Evolutionary conservation across 2,113 vertebrate genomes (phyloP).

Genomic region (Patagioenas fasciata): DNA sequence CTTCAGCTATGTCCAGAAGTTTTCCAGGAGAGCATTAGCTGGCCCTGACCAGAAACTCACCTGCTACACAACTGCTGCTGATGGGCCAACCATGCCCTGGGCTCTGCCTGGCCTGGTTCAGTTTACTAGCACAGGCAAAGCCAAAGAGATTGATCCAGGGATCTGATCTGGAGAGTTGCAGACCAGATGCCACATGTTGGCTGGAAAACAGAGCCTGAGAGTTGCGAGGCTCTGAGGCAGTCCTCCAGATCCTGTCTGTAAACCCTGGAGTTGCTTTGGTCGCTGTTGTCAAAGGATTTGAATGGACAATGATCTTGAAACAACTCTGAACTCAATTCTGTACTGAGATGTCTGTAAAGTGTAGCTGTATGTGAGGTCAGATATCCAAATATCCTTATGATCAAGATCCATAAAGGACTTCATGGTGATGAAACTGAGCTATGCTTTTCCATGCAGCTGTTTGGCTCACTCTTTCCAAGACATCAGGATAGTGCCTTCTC

Average conservation of each 20-base stretch:
- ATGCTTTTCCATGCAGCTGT: not conserved
- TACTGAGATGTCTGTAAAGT: not conserved
- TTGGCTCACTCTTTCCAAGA: not conserved
- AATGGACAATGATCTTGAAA: not conserved
- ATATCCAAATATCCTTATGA: not conserved
- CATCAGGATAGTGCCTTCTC: rapidly evolving
- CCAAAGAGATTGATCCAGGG: not conserved
- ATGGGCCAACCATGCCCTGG: rapidly evolving
- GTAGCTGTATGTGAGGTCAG: not conserved
- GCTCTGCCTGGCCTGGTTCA: rapidly evolving
- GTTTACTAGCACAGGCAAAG: not conserved
- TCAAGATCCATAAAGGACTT: not conserved
- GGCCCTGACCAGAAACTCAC: not conserved
- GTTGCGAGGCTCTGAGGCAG: not conserved
- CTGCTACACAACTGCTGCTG: not conserved
- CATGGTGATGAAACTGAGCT: not conserved
- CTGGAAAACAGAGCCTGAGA: not conserved
- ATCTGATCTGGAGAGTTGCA: not conserved
- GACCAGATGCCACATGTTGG: not conserved
- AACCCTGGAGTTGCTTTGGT: not conserved
- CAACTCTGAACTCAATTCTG: not conserved
- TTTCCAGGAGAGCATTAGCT: not conserved
- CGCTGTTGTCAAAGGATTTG: not conserved
- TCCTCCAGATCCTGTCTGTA: not conserved
- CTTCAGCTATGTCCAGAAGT: not conserved